Evolutionary conservation across 2,113 vertebrate species (phyloP), one percentile per base, ranked within the genome.

Genomic region (Lichenostomus cassidix): DNA sequence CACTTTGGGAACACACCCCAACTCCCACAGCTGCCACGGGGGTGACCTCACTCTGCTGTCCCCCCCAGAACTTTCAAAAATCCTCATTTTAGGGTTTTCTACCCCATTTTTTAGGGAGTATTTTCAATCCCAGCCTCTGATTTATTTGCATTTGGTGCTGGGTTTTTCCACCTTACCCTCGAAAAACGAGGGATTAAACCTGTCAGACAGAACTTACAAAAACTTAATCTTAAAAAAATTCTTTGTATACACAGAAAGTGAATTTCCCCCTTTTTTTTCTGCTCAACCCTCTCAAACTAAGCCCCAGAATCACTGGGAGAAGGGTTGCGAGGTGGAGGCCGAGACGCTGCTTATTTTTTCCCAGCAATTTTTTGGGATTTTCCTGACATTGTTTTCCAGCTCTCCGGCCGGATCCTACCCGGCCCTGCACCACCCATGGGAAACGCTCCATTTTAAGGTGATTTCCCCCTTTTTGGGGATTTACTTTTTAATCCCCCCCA

Each of bases 381-480:
- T 96, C 95, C 95, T 96, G 95, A 95, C 93, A 93, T 96, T 96
- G 95, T 96, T 96, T 90, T 53, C 73, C 88, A 63, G 59, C 37
- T 64, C 86, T 59, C 67, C 1, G 29, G 55, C 82, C 81, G 46
- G 65, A 93, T 91, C 88, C 91, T 20, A 87, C 84, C 67, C 70
- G 65, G 88, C 70, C 80, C 75, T 58, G 60, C 27, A 17, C 91
- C 35, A 60, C 87, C 87, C 87, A 90, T 76, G 79, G 70, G 70
- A 90, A 83, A 47, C 47, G 6, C 50, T 69, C 19, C n/a, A 4
- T 29, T 91, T 79, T 37, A 25, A 70, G 89, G 65, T 15, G 28
- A 80, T 56, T 80, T 65, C 0, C 46, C 21, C 20, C 28, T 7
- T 60, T 83, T 52, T n/a, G 2, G 12, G 6, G 37, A 5, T 2